Evolutionary conservation across 2,113 vertebrate species (phyloP).

Genomic region (Oncorhynchus mykiss): DNA sequence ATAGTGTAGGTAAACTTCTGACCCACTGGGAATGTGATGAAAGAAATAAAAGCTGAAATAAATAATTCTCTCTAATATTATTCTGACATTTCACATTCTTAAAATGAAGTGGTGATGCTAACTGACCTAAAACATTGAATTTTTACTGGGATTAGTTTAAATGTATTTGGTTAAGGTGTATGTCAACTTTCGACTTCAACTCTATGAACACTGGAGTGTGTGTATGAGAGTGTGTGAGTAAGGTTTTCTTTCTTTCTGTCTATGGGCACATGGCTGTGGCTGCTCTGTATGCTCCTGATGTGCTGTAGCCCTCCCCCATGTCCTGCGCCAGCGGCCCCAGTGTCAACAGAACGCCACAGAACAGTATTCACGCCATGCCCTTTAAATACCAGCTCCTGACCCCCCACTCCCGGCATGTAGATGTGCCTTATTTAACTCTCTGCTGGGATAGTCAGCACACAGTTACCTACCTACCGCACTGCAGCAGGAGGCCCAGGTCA

Average conservation of each 20-base stretch:
- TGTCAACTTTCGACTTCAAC: too few relatives aligned
- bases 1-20: too few relatives aligned
- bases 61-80: too few relatives aligned
- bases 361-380: background rate
- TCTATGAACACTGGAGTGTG: background rate
- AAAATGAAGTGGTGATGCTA: too few relatives aligned
- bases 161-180: too few relatives aligned
- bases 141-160: too few relatives aligned
- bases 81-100: too few relatives aligned
- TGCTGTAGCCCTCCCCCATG: background rate
- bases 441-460: background rate
- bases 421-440: background rate
- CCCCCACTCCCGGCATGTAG: background rate
- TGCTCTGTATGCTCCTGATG: conserved; percentile 1
- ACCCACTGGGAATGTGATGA: too few relatives aligned
- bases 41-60: too few relatives aligned
- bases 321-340: background rate
- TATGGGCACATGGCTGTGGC: background rate
- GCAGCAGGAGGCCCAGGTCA: conserved; percentile 39
- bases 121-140: too few relatives aligned
- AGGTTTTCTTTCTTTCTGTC: background rate
- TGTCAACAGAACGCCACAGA: background rate
- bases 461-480: background rate
- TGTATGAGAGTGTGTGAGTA: background rate
- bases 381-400: conserved; percentile 9